phyloP scores from a whole-genome alignment of 2,113 vertebrate genomes.

The Charina bottae region DNA sequence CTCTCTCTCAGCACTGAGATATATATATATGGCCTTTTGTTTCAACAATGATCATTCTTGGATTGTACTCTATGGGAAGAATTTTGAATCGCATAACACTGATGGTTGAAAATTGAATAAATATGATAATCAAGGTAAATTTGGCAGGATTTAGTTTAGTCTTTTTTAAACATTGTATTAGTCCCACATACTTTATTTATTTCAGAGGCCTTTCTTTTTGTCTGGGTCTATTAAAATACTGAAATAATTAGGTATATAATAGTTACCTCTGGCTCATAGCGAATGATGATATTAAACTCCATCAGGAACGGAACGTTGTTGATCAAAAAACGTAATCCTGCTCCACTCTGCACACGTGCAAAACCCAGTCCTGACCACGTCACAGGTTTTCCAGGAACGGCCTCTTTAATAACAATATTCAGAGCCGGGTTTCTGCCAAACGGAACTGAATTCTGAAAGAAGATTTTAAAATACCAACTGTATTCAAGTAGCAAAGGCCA shows the following conservation, averaged over 20 bases:
- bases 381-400: conserved; percentile 52
- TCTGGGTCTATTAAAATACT: neutral
- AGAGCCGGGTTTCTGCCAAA: conserved; percentile 56
- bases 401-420: conserved; percentile 73
- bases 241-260: neutral
- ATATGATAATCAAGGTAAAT: neutral
- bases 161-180: neutral
- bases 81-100: neutral
- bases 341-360: conserved; percentile 73
- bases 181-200: neutral
- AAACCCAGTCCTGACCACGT: conserved; percentile 86
- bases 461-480: conserved; percentile 19
- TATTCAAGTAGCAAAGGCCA: neutral
- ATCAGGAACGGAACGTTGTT: conserved; percentile 77
- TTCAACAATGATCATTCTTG: neutral
- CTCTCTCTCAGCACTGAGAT: neutral
- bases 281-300: conserved; percentile 81
- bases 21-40: neutral
- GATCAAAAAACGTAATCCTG: conserved; percentile 82
- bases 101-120: neutral
- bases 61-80: neutral
- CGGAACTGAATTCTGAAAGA: conserved; percentile 57
- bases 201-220: neutral
- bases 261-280: conserved; percentile 82
- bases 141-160: neutral